A percentile compares a stretch with the other conserved stretches of the same genome.
These are phyloP conservation scores for Chaetodon trifascialis DNA, from an alignment of 2,113 vertebrate genomes.

Conservation along the genomic window DNA sequence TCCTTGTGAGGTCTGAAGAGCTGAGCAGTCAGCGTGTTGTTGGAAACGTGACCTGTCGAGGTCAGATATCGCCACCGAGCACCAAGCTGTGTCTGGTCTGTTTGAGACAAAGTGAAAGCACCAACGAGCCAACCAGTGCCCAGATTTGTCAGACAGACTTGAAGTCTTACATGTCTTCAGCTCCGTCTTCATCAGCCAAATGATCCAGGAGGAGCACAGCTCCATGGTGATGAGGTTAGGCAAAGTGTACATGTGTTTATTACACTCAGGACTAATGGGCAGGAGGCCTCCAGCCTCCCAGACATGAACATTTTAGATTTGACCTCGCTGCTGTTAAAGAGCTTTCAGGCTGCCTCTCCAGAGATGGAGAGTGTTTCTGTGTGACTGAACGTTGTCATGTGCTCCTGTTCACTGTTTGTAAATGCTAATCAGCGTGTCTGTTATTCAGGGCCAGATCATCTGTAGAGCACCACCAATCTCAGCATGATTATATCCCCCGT, in stretches of 20 bases:
- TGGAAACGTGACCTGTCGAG: not conserved
- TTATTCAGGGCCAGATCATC: slow-evolving; percentile 36
- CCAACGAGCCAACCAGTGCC: not conserved
- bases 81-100: not conserved
- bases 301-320: slow-evolving; percentile 26
- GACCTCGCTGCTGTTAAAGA: slow-evolving; percentile 16
- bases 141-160: not conserved
- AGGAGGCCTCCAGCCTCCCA: slow-evolving; percentile 18
- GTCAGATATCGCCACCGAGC: not conserved
- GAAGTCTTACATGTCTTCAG: not conserved
- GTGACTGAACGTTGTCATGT: not conserved
- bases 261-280: slow-evolving; percentile 26
- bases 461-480: slow-evolving; percentile 14
- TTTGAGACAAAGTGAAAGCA: not conserved
- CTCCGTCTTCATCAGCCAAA: not conserved
- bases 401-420: slow-evolving; percentile 22
- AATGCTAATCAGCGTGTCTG: slow-evolving; percentile 28
- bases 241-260: slow-evolving; percentile 35
- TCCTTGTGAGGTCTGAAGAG: not conserved
- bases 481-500: slow-evolving; percentile 1
- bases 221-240: not conserved
- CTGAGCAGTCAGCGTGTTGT: not conserved
- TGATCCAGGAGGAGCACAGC: slow-evolving; percentile 12
- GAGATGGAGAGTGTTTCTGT: slow-evolving; percentile 29
- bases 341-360: slow-evolving; percentile 24